Evolutionary conservation across 2,113 vertebrate genomes (phyloP).

Genomic region (Baryphthengus martii): DNA sequence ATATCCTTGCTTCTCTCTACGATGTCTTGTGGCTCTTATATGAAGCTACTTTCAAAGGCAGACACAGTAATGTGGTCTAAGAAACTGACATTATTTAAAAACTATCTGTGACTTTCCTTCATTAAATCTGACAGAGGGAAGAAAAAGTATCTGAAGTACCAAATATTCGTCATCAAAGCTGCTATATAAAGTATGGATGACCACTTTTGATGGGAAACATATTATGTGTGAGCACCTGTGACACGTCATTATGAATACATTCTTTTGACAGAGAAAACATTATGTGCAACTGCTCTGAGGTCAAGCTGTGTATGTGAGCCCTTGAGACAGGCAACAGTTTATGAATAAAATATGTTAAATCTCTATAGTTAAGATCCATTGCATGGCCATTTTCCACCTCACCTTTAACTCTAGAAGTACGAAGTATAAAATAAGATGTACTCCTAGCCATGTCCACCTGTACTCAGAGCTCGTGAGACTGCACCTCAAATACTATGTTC

Average conservation of each 20-base stretch:
- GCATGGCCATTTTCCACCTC: neutral
- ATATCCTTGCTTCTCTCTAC: neutral
- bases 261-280: neutral
- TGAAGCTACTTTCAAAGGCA: neutral
- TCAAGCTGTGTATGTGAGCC: neutral
- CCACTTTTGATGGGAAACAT: neutral
- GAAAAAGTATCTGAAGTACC: constrained; percentile 34
- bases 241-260: neutral
- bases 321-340: neutral
- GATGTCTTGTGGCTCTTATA: neutral
- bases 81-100: constrained; percentile 19
- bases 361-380: neutral
- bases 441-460: neutral
- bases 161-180: constrained; percentile 48
- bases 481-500: neutral
- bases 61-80: neutral
- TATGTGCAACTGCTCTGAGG: constrained; percentile 4
- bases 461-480: neutral
- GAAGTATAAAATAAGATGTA: neutral
- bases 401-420: neutral
- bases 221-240: constrained; percentile 31
- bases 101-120: neutral
- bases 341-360: neutral
- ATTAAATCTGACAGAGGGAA: constrained; percentile 2
- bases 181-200: neutral